Evolutionary conservation across 2,113 vertebrate genomes (phyloP).

Genomic region (Cairina moschata): DNA sequence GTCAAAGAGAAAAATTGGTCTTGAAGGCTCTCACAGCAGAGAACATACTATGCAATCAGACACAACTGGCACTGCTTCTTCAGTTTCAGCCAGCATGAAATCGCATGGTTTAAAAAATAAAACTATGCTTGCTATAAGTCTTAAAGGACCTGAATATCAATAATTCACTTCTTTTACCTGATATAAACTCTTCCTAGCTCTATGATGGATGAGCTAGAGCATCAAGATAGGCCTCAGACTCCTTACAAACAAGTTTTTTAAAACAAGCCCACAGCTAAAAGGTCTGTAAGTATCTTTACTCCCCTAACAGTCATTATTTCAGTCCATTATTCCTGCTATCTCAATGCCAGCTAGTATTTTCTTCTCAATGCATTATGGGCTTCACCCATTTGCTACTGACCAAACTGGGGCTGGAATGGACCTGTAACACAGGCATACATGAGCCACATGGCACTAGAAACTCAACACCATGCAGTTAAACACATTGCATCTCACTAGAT

Average conservation of each 20-base stretch:
- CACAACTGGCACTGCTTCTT: conserved; percentile 14
- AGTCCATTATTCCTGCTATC: conserved; percentile 2
- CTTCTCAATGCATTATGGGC: background rate
- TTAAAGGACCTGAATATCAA: background rate
- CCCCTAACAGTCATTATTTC: background rate
- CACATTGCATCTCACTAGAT: background rate
- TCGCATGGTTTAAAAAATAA: conserved; percentile 26
- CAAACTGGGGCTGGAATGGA: background rate
- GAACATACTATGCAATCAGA: conserved; percentile 23
- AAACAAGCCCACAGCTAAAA: background rate
- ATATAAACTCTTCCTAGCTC: background rate
- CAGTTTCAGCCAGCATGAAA: conserved; percentile 31
- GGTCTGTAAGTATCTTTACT: conserved; percentile 4
- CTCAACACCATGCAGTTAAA: background rate
- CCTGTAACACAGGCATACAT: background rate
- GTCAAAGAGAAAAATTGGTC: conserved; percentile 37
- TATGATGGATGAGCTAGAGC: background rate
- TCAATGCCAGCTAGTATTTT: background rate
- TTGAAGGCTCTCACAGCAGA: background rate
- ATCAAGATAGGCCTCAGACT: background rate
- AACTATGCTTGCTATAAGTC: background rate
- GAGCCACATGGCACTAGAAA: background rate
- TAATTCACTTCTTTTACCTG: background rate
- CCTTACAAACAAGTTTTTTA: background rate
- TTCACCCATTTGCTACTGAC: background rate